Conservation (phyloP, 2,113 vertebrate species). For the Camelus bactrianus region DNA sequence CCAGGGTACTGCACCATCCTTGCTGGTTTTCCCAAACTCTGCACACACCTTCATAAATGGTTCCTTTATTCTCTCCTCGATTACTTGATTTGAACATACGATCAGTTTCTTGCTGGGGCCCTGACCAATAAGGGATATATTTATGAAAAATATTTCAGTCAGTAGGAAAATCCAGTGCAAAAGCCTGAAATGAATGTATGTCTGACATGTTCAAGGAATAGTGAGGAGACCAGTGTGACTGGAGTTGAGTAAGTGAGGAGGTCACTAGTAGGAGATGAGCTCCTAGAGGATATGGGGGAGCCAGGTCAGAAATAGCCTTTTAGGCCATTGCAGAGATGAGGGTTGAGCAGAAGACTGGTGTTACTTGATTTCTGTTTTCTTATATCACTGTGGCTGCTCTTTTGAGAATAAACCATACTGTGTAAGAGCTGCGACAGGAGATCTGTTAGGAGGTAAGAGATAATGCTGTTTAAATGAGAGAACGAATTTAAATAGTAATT, state of each 20-base stretch:
- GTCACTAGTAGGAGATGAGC: background rate
- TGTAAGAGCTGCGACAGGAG: background rate
- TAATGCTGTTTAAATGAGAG: background rate
- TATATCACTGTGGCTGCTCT: background rate
- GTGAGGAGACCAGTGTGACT: background rate
- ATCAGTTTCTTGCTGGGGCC: background rate
- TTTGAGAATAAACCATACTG: background rate
- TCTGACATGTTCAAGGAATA: background rate
- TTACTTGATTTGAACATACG: background rate
- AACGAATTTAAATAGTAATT: background rate
- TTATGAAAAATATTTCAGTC: background rate
- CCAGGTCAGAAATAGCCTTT: background rate
- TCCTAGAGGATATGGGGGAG: background rate
- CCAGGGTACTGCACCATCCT: background rate
- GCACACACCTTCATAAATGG: background rate
- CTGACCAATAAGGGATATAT: background rate
- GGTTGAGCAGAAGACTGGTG: background rate
- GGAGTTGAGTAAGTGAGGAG: background rate
- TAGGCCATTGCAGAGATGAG: background rate
- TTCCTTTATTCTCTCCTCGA: background rate
- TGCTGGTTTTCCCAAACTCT: background rate
- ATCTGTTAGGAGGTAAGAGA: background rate
- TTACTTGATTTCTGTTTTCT: background rate
- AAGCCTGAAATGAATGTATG: background rate
- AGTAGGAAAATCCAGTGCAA: background rate